A percentile compares a stretch with the other conserved stretches of the same genome.
phyloP scores from a whole-genome alignment of 2,797 vertebrate species.

The Chrysocyon brachyurus region DNA sequence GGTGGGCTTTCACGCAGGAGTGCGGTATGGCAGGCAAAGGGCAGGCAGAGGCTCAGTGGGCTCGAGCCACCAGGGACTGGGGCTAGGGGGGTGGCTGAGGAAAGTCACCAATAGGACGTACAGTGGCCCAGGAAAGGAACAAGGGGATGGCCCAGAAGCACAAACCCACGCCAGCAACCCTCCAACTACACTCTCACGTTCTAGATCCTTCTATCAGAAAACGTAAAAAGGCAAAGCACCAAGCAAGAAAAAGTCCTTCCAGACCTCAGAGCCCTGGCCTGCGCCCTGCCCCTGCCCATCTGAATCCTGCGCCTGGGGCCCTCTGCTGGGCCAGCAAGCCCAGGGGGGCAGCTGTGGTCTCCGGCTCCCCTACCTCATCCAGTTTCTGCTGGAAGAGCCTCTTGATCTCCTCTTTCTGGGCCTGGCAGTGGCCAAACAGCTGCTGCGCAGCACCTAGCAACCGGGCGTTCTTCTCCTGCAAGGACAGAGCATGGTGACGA shows the following conservation, averaged over 20 bases:
- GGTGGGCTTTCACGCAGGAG: neutral
- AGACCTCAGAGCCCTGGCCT: neutral
- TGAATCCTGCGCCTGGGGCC: too few relatives aligned
- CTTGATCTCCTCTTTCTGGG: constrained; percentile 97
- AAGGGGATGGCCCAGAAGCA: neutral
- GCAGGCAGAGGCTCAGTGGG: neutral
- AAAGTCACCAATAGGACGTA: neutral
- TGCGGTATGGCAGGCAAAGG: fast-evolving
- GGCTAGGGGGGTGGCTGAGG: neutral
- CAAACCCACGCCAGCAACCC: neutral
- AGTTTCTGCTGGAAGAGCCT: constrained; percentile 97
- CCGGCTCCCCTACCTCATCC: constrained; percentile 92
- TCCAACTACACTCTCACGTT: neutral
- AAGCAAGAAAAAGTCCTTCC: too few relatives aligned
- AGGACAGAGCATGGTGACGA: neutral
- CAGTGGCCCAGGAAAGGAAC: neutral
- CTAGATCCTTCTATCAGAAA: neutral
- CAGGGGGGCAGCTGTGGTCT: fast-evolving
- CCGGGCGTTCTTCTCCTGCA: constrained; percentile 95
- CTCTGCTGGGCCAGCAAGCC: neutral
- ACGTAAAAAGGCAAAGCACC: fast-evolving
- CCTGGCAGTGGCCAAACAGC: constrained; percentile 95
- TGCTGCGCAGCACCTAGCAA: constrained; percentile 95
- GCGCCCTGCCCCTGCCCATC: neutral
- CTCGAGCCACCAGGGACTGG: too few relatives aligned